A percentile compares a stretch with the other conserved stretches of the same genome.
These are phyloP conservation scores for Bergia puertoricense DNA, from an alignment of 92 coral and sea anemone species.

Conservation along the genomic window DNA sequence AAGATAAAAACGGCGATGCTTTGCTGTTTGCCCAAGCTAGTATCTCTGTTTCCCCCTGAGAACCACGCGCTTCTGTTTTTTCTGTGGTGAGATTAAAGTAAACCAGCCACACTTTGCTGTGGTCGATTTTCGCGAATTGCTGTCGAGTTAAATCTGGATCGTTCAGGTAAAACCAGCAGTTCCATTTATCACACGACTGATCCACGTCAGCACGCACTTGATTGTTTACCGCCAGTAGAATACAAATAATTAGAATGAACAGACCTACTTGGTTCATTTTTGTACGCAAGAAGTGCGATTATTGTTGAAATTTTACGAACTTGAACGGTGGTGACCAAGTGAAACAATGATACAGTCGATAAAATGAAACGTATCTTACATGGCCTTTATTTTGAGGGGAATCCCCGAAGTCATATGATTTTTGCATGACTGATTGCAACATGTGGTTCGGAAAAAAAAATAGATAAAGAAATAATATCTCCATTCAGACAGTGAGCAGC, in stretches of 20 bases:
- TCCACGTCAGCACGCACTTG: neutral
- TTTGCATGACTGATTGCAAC: too few relatives aligned
- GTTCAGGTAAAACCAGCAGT: neutral
- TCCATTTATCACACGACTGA: slow-evolving; percentile 12
- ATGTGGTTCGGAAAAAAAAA: too few relatives aligned
- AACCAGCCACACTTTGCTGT: neutral
- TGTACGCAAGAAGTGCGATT: neutral
- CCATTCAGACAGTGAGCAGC: too few relatives aligned
- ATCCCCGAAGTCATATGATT: too few relatives aligned
- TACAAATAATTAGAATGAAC: neutral
- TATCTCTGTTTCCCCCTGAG: neutral
- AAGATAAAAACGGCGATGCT: neutral
- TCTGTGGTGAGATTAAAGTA: neutral
- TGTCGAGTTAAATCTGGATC: neutral
- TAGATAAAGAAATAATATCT: too few relatives aligned
- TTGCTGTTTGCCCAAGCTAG: neutral
- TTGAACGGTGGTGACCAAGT: neutral
- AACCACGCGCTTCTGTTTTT: neutral
- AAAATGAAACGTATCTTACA: too few relatives aligned
- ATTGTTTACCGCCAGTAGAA: neutral
- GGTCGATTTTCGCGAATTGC: slow-evolving; percentile 2
- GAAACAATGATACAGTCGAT: too few relatives aligned
- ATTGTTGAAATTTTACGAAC: neutral
- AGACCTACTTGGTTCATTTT: neutral
- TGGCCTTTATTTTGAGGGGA: too few relatives aligned